Percentiles rank a stretch among this genome's conserved stretches.
phyloP scores from a whole-genome alignment of 2,888 invertebrate species.

The Pseudolycoriella hygida region DNA sequence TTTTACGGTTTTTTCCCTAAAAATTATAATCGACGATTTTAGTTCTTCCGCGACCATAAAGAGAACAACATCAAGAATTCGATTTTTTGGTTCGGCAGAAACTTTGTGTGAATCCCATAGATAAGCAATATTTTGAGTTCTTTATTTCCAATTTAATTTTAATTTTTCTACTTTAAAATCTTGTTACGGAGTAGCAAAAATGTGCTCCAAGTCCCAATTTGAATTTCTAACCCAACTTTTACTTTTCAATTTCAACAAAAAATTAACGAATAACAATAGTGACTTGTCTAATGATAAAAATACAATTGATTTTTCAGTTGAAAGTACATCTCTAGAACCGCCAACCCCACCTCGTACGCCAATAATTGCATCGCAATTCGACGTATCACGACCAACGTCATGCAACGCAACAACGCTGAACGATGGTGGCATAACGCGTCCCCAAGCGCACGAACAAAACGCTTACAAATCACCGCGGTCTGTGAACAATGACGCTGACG shows the following conservation, averaged over 20 bases:
- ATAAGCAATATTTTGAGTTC: too few species aligned
- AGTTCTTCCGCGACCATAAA: too few species aligned
- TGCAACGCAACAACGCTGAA: background rate
- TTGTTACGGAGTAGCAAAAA: background rate
- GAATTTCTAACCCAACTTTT: background rate
- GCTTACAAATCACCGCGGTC: background rate
- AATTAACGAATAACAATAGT: background rate
- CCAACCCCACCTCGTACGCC: conserved; percentile 13
- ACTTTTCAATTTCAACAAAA: background rate
- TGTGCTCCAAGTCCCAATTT: background rate
- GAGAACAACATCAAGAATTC: too few species aligned
- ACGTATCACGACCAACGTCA: background rate
- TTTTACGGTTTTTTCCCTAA: too few species aligned
- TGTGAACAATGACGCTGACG: background rate
- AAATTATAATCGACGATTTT: too few species aligned
- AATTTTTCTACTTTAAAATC: too few species aligned
- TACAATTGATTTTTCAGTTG: too few species aligned
- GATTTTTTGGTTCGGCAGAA: too few species aligned
- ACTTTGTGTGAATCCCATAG: too few species aligned
- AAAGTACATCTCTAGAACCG: conserved; percentile 7
- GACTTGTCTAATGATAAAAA: too few species aligned
- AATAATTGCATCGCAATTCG: conserved; percentile 5
- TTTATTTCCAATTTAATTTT: too few species aligned
- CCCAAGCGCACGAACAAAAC: background rate
- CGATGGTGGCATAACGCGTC: background rate